Evolutionary conservation across 35 echinoderm and acorn worm genomes (phyloP).

Genomic region (Stichopus chloronotus): DNA sequence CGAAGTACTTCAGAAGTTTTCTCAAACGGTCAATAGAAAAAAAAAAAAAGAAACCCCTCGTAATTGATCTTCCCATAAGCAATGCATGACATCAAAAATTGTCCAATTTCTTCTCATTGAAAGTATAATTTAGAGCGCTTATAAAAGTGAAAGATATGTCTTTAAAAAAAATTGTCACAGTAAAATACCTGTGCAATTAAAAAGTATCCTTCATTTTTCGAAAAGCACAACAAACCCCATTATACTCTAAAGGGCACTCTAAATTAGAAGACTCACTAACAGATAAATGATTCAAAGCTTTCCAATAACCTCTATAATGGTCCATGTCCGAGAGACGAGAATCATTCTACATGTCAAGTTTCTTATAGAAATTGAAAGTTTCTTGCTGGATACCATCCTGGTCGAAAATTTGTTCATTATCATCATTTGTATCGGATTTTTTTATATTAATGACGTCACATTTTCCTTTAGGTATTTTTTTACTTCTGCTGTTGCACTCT

Average conservation of each 20-base stretch:
- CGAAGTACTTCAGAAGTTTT: slow-evolving; percentile 20
- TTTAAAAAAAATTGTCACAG: slow-evolving; percentile 19
- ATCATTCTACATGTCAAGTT: background rate
- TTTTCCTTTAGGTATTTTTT: too few relatives aligned
- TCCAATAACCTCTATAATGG: background rate
- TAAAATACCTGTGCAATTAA: background rate
- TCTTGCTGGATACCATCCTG: background rate
- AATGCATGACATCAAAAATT: slow-evolving; percentile 25
- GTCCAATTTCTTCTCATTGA: background rate
- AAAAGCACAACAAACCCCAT: background rate
- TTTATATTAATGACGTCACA: too few relatives aligned
- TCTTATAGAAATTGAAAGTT: background rate
- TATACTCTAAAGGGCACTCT: background rate
- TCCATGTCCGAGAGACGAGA: background rate
- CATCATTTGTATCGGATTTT: background rate
- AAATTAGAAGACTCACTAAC: background rate
- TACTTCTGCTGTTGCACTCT: too few relatives aligned
- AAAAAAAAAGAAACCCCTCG: slow-evolving; percentile 20
- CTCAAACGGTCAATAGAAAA: background rate
- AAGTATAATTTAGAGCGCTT: background rate
- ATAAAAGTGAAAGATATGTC: background rate
- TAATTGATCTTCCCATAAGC: background rate
- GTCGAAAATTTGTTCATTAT: background rate
- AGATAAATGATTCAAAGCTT: background rate
- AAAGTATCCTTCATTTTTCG: slow-evolving; percentile 32